phyloP scores from a whole-genome alignment of 2,113 vertebrate species.

The Taurulus bubalis region DNA sequence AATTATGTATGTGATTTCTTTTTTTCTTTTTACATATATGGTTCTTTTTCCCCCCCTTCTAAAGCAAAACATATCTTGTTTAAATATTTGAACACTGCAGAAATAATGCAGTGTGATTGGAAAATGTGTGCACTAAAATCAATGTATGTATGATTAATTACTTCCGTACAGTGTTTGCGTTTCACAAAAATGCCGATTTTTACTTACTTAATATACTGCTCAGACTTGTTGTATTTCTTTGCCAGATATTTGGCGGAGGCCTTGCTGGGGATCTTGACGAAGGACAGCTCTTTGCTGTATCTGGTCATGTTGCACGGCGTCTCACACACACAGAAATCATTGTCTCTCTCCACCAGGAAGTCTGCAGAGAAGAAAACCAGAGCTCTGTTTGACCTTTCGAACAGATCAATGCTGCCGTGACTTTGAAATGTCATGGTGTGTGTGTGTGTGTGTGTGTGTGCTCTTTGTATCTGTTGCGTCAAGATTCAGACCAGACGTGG shows the following conservation, averaged over 20 bases:
- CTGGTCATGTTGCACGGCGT: conserved; percentile 98
- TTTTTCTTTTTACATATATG: neutral
- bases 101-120: neutral
- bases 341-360: conserved; percentile 97
- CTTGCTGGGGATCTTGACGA: conserved; percentile 99
- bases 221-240: conserved; percentile 99
- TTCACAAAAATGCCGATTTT: neutral
- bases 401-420: conserved; percentile 4
- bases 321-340: conserved; percentile 94
- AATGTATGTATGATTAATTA: neutral
- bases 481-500: conserved; percentile 19
- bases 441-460: conserved; percentile 11
- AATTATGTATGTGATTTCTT: neutral
- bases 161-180: neutral
- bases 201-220: conserved; percentile 96
- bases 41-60: neutral
- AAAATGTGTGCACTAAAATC: neutral
- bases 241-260: conserved; percentile 97
- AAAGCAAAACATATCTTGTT: neutral
- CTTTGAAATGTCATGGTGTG: conserved; percentile 13
- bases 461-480: conserved; percentile 21
- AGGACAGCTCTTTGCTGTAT: conserved; percentile 97
- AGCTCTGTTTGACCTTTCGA: conserved; percentile 44
- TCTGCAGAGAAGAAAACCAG: conserved; percentile 80
- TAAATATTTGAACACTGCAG: neutral